Evolutionary conservation across 1,140 invertebrate genomes (phyloP), one percentile per base, ranked within the genome.

Genomic region (Eriosoma lanigerum): DNA sequence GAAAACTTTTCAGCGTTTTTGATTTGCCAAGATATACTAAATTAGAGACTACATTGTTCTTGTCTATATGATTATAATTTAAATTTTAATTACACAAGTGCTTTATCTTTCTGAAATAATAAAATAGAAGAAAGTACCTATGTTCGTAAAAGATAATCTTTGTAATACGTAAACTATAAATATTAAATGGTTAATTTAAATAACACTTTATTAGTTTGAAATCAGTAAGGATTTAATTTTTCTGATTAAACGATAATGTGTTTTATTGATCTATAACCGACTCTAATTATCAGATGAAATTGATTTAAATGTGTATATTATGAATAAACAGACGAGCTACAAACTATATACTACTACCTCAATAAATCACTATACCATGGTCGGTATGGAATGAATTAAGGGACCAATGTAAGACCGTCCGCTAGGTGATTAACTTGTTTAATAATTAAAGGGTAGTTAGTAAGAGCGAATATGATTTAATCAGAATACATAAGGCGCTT

Each of bases 391-490:
- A 62, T 62, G 32, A 62, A 62, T 62, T 62, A 32, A 32, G 60
- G 29, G 26, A 32, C 26, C 60, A 17, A 29, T 62, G 60, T 62
- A 32, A 62, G 29, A 62, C 60, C 29, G 60, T 62, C 29, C 9
- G n/a, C n/a, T 44, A 44, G n/a, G 64, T 21, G 29, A 68, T 68
- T 46, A 68, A 68, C 38, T 46, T 24, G 64, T 68, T 46, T 15
- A 68, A 68, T 68, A 68, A 68, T 68, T 46, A 68, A 68, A 68
- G n/a, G 38, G 46, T 46, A 6, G 64, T 46, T 46, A 21, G 32
- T 13, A 13, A 68, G 64, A 68, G 64, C 12, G 64, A 68, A 68
- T 68, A 68, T 46, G 64, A 46, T 68, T 68, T 46, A 68, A 68
- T 68, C 64, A 44, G 46, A 46, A 68, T 21, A 38, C 38, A 68